These are phyloP conservation scores for Dendrocincla fuliginosa DNA, from an alignment of 2,797 vertebrate genomes.

Conservation along the genomic window DNA sequence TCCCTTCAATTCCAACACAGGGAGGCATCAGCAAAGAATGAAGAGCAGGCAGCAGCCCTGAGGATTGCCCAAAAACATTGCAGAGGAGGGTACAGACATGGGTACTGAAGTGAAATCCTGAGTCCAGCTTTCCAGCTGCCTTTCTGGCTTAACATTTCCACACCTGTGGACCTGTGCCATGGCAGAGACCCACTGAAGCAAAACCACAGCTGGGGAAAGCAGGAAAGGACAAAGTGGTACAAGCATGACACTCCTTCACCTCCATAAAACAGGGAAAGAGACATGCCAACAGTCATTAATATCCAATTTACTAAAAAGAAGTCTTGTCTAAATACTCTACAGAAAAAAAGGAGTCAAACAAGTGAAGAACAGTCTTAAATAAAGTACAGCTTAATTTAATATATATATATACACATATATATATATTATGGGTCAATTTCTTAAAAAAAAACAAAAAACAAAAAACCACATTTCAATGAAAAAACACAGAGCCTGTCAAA, in stretches of 20 bases:
- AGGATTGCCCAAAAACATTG: background rate
- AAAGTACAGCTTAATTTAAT: background rate
- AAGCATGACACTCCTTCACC: too few relatives aligned
- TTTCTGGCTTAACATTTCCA: background rate
- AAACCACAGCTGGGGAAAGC: background rate
- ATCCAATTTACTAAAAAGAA: background rate
- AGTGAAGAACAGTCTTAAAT: background rate
- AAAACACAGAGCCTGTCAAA: background rate
- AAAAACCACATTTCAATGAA: background rate
- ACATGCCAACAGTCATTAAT: background rate
- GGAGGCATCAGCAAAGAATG: background rate
- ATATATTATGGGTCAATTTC: fast-evolving
- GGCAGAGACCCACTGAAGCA: background rate
- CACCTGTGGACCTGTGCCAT: background rate
- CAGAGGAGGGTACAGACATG: fast-evolving
- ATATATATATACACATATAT: too few relatives aligned
- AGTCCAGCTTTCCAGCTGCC: background rate
- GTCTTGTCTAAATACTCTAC: background rate
- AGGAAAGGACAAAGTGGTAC: fast-evolving
- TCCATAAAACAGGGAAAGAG: background rate
- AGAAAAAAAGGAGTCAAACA: background rate
- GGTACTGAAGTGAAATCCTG: background rate
- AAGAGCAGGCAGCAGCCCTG: background rate
- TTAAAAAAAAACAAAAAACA: too few relatives aligned
- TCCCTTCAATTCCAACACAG: background rate